Evolutionary conservation across 1,140 invertebrate species (phyloP), one percentile per base, ranked within the genome.

Genomic region (Cyclargus thomasi): DNA sequence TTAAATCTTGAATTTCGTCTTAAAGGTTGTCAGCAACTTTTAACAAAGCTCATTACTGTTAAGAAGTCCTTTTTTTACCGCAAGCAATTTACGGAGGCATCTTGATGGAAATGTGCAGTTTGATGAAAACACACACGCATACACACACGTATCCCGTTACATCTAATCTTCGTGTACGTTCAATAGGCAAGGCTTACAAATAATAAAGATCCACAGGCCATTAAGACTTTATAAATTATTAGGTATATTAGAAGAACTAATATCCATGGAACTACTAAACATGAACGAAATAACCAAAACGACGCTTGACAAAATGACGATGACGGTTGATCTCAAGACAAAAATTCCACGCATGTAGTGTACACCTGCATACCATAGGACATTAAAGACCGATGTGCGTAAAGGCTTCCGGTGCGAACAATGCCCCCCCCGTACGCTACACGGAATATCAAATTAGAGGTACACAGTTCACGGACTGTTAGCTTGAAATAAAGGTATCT

Each of bases 331-430:
- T 47, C 1, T 14, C 39, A 47, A 47, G 39, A 16, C 39, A 47
- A 47, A 16, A 47, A 47, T 47, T 47, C 39, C 39, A 47, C 39
- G 14, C 39, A 11, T 16, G 39, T 47, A 47, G 39, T 8, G 53
- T 55, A 55, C 55, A 59, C 55, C 55, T 59, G 55, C 55, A 59
- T 59, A 21, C 55, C 55, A 59, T 59, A 18, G 8, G 55, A 21
- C 18, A 59, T 59, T 59, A 59, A 59, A 18, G 17, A 20, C 17
- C 55, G 17, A 59, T 21, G 55, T 59, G 18, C 55, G 55, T 18
- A 47, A 47, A 59, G 55, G 18, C 55, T 22, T 59, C 55, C 55
- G 55, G 55, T 59, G 55, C 55, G 55, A 59, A 59, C 55, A 59
- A 59, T 59, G 55, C 17, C 10, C n/a, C 55, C 17, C 17, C 18